Percentiles rank a stretch among this genome's conserved stretches.
phyloP scores from a whole-genome alignment of 2,888 invertebrate genomes.

The Campaea margaritaria region DNA sequence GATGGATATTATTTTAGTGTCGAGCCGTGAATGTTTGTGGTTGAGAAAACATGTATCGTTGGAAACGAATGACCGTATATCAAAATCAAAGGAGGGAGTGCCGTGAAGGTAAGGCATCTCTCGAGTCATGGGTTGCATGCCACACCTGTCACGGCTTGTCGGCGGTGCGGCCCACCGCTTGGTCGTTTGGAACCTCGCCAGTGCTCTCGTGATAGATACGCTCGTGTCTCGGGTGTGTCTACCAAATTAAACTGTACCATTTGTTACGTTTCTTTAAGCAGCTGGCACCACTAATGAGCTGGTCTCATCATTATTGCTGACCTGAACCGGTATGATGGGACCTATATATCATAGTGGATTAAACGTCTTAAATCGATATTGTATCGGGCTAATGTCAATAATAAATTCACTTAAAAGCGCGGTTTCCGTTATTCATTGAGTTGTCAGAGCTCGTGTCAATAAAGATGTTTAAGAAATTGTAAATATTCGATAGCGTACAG shows the following conservation, averaged over 20 bases:
- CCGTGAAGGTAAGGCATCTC: conserved; percentile 60
- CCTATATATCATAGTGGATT: conserved; percentile 27
- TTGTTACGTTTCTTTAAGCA: conserved; percentile 80
- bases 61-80: conserved; percentile 53
- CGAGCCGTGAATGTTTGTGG: conserved; percentile 42
- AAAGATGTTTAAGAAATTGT: conserved; percentile 81
- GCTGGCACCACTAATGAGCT: conserved; percentile 72
- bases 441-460: conserved; percentile 79
- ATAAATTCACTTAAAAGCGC: conserved; percentile 60
- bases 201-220: conserved; percentile 78
- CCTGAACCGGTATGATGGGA: conserved; percentile 39
- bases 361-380: conserved; percentile 12
- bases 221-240: conserved; percentile 79
- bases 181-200: conserved; percentile 80
- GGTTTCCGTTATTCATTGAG: conserved; percentile 66
- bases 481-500: conserved; percentile 77
- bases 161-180: conserved; percentile 80
- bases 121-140: conserved; percentile 81
- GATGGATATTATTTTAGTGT: conserved; percentile 44
- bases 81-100: conserved; percentile 66
- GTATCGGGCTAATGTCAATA: conserved; percentile 8
- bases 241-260: conserved; percentile 84
- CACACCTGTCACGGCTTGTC: conserved; percentile 81
- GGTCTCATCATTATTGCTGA: conserved; percentile 55
- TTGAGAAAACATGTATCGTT: conserved; percentile 51